Percentiles rank a stretch among this genome's conserved stretches.
Evolutionary conservation across 1,140 invertebrate genomes (phyloP).

Genomic region (Camponotus floridanus): DNA sequence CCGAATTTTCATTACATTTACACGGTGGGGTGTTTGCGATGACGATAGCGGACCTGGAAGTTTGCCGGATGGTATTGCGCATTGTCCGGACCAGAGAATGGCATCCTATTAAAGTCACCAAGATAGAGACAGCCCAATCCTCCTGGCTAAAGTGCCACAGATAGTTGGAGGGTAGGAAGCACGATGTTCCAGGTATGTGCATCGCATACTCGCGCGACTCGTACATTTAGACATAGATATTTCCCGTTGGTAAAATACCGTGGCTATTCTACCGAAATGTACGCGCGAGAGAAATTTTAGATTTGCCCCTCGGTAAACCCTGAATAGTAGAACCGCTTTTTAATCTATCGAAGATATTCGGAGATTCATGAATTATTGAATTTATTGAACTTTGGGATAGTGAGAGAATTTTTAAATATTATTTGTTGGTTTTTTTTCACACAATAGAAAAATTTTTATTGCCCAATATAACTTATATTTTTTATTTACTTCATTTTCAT

Average conservation of each 20-base stretch:
- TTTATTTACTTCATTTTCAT: background rate
- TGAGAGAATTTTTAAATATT: background rate
- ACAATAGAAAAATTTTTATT: background rate
- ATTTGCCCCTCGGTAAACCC: background rate
- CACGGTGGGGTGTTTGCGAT: constrained; percentile 35
- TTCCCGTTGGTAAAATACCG: constrained; percentile 32
- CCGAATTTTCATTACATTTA: constrained; percentile 69
- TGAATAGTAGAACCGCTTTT: background rate
- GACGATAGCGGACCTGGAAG: constrained; percentile 41
- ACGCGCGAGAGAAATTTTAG: constrained; percentile 37
- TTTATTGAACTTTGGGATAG: background rate
- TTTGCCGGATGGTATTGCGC: constrained; percentile 44
- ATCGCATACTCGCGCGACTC: constrained; percentile 32
- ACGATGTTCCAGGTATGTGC: constrained; percentile 59
- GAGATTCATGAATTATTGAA: background rate
- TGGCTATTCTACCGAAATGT: constrained; percentile 39
- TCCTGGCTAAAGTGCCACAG: constrained; percentile 61
- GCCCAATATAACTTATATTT: background rate
- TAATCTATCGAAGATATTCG: background rate
- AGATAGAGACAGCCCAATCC: constrained; percentile 61
- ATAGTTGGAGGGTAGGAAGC: constrained; percentile 53
- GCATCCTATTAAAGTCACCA: constrained; percentile 75
- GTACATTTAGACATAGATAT: constrained; percentile 64
- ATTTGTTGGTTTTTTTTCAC: background rate
- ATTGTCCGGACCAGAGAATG: constrained; percentile 68